Conservation (phyloP, 1,140 invertebrate genomes). For the Atta cephalotes region DNA sequence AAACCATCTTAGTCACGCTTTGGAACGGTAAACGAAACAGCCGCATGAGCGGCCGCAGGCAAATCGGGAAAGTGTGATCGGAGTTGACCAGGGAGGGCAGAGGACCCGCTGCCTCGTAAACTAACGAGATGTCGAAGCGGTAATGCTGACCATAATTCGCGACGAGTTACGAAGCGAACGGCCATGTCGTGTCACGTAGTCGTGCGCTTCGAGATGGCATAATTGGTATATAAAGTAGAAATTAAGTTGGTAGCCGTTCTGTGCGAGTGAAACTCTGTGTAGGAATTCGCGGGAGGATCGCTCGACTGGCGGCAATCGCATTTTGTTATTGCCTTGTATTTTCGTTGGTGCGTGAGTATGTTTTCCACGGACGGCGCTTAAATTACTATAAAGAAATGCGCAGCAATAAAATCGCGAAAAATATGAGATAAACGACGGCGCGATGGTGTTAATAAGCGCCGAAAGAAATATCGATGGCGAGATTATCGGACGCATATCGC, state of each 20-base stretch:
- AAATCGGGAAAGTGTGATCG: conserved; percentile 28
- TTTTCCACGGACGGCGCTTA: conserved; percentile 22
- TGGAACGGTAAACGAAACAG: background rate
- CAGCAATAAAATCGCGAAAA: conserved; percentile 42
- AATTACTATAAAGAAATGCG: conserved; percentile 35
- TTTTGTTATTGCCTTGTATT: conserved; percentile 41
- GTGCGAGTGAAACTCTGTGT: conserved; percentile 37
- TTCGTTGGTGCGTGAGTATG: conserved; percentile 2
- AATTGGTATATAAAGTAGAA: conserved; percentile 57
- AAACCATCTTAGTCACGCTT: conserved; percentile 24
- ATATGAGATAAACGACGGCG: conserved; percentile 23
- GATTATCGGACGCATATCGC: conserved; percentile 31
- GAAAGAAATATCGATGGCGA: conserved; percentile 38
- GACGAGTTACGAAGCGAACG: conserved; percentile 32
- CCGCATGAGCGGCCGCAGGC: background rate
- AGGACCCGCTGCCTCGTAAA: conserved; percentile 43
- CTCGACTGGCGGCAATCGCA: background rate
- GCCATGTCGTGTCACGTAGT: conserved; percentile 23
- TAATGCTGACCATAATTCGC: conserved; percentile 45
- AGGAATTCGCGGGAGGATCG: background rate
- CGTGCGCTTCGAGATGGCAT: conserved; percentile 56
- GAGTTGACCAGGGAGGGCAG: background rate
- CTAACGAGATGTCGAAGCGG: conserved; percentile 51
- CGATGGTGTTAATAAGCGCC: conserved; percentile 27
- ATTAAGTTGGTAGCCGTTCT: conserved; percentile 39